A percentile compares a stretch with the other conserved stretches of the same genome.
phyloP scores from a whole-genome alignment of 2,113 vertebrate species.

The Desmodus rotundus region DNA sequence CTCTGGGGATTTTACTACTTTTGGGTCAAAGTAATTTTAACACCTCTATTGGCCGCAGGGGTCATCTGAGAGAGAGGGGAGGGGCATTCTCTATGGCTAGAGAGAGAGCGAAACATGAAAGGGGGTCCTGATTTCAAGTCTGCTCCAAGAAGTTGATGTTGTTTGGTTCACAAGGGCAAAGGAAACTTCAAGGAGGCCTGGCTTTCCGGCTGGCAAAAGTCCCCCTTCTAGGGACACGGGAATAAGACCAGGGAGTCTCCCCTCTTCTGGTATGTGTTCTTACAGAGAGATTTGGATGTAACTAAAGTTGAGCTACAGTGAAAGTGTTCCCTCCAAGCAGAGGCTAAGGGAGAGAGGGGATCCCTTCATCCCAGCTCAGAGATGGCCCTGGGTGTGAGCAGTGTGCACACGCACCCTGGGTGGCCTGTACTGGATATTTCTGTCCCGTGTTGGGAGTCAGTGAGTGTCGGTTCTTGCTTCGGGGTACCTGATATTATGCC shows the following conservation, averaged over 20 bases:
- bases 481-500: background rate
- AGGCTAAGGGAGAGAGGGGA: background rate
- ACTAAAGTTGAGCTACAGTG: background rate
- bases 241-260: background rate
- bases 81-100: background rate
- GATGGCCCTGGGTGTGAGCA: background rate
- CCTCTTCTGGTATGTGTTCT: background rate
- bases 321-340: background rate
- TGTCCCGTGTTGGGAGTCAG: background rate
- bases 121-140: background rate
- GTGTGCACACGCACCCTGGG: background rate
- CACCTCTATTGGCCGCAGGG: background rate
- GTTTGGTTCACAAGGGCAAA: background rate
- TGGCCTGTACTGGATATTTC: background rate
- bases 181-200: background rate
- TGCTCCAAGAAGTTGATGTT: background rate
- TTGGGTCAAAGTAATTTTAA: background rate
- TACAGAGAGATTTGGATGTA: background rate
- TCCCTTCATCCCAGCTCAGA: background rate
- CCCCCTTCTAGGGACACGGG: background rate
- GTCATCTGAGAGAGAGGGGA: background rate
- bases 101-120: background rate
- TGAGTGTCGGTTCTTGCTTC: background rate
- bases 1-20: conserved; percentile 9
- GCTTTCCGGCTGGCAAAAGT: background rate